Base-by-base conservation (phyloP, 1,140 invertebrate species). In the Gryllus bimaculatus region DNA sequence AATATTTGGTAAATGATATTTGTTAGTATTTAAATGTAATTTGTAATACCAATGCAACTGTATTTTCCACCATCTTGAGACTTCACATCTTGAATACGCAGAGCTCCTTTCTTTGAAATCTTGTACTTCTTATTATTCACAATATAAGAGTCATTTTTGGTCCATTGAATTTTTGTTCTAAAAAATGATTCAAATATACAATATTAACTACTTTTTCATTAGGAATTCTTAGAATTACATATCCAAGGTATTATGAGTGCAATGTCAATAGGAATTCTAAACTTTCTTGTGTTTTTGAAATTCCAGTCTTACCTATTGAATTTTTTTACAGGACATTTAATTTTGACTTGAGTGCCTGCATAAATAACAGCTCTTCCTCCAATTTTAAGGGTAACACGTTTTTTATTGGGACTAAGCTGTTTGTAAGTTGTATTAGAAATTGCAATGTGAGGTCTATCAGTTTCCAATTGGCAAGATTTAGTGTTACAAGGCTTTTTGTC, bases 291-390 rank as follows among this genome's bases (percentile, higher is more conserved):
- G 20, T 47, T 12, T 12, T 49, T 39, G 8, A 8, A 75, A 76
- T 75, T 79, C 18, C 8, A 47, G 8, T 47, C 81, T 84, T 82
- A 89, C 89, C 93, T 83, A 89, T 94, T 84, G 88, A 91, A 89
- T 66, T 91, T 90, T 83, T 95, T 94, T 8, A 96, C 94, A 0
- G 95, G 95, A 84, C 95, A 97, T 83, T 95, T 93, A 80, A 97
- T 95, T 85, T 96, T 96, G 75, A 97, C 89, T 83, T 93, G 92
- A 0, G 94, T 95, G 73, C 95, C 95, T 81, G 92, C 90, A 86
- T 94, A 96, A 49, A 97, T 91, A 0, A 92, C 92, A 0, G 95
- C 95, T 8, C 91, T 91, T 0, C 95, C 95, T 0, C 94, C 95
- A 8, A 97, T 92, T 85, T 93, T 95, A 0, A 96, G 86, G 5